Percentiles rank a stretch among this genome's conserved stretches.
Evolutionary conservation across 2,888 invertebrate genomes (phyloP).

Genomic region (Gortyna flavago): DNA sequence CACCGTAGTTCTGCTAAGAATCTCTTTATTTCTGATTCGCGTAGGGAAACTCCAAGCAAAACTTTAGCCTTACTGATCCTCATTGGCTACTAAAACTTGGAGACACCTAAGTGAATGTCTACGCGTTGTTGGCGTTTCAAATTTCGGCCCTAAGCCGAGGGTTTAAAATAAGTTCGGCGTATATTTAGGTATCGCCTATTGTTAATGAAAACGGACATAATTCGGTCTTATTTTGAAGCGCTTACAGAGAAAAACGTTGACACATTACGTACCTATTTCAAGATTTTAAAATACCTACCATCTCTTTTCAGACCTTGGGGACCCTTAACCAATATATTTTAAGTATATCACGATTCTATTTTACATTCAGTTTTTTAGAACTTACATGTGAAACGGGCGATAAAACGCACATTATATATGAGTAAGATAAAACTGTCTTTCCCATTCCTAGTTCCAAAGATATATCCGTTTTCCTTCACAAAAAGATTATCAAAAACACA

Average conservation of each 20-base stretch:
- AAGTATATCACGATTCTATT: background rate
- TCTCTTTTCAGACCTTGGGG: background rate
- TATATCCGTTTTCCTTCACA: conserved; percentile 10
- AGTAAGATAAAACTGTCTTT: conserved; percentile 16
- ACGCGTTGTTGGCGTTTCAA: too few species aligned
- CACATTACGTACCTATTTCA: background rate
- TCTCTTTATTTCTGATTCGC: too few species aligned
- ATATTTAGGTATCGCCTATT: too few species aligned
- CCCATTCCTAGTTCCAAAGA: conserved; percentile 1
- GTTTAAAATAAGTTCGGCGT: too few species aligned
- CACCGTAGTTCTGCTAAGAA: too few species aligned
- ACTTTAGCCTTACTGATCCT: too few species aligned
- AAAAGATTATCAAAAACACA: conserved; percentile 21
- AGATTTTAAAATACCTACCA: background rate
- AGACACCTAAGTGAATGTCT: too few species aligned
- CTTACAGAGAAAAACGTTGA: too few species aligned
- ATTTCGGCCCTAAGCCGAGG: too few species aligned
- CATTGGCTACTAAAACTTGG: too few species aligned
- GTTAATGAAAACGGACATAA: background rate
- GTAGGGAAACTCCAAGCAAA: background rate
- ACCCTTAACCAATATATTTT: background rate
- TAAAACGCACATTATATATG: conserved; percentile 9
- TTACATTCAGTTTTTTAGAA: background rate
- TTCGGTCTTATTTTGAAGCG: background rate
- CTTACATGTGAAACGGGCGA: background rate